phyloP scores from a whole-genome alignment of 2,113 vertebrate genomes.

The Promerops cafer region DNA sequence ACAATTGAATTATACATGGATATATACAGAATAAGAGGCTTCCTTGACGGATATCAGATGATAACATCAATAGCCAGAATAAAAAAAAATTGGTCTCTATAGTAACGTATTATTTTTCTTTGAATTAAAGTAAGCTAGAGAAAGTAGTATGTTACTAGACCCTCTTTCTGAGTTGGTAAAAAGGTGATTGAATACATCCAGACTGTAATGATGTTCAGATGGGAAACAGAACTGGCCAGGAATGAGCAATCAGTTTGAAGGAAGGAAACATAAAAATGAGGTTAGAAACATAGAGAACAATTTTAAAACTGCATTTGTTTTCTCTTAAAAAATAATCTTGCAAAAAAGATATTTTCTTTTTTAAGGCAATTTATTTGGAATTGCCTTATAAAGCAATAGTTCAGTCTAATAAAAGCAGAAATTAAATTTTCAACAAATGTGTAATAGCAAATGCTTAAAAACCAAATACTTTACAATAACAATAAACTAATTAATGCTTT shows the following conservation, averaged over 20 bases:
- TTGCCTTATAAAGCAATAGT: not conserved
- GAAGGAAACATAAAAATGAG: not conserved
- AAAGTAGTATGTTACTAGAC: not conserved
- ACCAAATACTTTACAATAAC: not conserved
- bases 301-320: not conserved
- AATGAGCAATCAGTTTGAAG: not conserved
- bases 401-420: not conserved
- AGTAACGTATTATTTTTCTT: not conserved
- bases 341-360: not conserved
- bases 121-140: not conserved
- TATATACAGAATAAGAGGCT: not conserved
- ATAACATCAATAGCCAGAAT: not conserved
- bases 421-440: not conserved
- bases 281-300: not conserved
- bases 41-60: conserved; percentile 12
- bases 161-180: not conserved
- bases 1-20: not conserved
- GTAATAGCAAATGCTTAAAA: not conserved
- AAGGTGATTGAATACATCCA: not conserved
- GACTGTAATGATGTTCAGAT: not conserved
- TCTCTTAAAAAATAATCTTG: not conserved
- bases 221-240: not conserved
- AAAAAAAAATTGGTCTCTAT: not conserved
- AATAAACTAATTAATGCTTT: not conserved
- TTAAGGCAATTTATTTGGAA: not conserved